Conservation (phyloP, 2,113 vertebrate species). For the Melanerpes aurifrons region DNA sequence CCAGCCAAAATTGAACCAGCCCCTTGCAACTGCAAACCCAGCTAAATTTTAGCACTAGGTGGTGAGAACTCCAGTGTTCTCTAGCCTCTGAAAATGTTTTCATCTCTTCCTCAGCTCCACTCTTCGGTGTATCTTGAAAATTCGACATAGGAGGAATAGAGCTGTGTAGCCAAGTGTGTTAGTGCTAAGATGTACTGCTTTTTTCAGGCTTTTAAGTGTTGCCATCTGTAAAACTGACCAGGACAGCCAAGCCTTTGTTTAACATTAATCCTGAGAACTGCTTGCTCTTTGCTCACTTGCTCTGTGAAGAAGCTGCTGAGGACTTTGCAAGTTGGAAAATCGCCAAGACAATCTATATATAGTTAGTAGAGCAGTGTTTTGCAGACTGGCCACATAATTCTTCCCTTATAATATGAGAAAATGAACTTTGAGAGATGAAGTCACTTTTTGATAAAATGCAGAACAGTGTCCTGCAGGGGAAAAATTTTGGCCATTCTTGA, state of each 20-base stretch:
- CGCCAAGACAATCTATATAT: constrained; percentile 19
- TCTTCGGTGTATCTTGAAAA: background rate
- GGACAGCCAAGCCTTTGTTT: background rate
- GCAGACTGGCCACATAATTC: background rate
- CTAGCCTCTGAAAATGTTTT: background rate
- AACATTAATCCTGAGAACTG: constrained; percentile 1
- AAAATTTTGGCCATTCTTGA: background rate
- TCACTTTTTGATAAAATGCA: background rate
- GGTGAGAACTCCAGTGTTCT: background rate
- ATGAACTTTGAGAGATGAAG: background rate
- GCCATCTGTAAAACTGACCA: constrained; percentile 26
- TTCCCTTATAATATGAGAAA: constrained; percentile 15
- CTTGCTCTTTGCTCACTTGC: background rate
- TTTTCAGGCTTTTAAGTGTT: constrained; percentile 26
- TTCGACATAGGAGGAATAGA: background rate
- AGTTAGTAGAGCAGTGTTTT: constrained; percentile 5
- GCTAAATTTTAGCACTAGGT: background rate
- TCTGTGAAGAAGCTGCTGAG: constrained; percentile 34
- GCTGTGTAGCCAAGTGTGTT: background rate
- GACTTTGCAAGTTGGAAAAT: constrained; percentile 52
- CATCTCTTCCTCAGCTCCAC: background rate
- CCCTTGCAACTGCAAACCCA: background rate
- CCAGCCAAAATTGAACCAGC: background rate
- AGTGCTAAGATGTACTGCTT: constrained; percentile 1
- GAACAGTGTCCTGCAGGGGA: background rate